A percentile compares a stretch with the other conserved stretches of the same genome.
Evolutionary conservation across 2,113 vertebrate genomes (phyloP).

Genomic region (Podarcis raffonei): DNA sequence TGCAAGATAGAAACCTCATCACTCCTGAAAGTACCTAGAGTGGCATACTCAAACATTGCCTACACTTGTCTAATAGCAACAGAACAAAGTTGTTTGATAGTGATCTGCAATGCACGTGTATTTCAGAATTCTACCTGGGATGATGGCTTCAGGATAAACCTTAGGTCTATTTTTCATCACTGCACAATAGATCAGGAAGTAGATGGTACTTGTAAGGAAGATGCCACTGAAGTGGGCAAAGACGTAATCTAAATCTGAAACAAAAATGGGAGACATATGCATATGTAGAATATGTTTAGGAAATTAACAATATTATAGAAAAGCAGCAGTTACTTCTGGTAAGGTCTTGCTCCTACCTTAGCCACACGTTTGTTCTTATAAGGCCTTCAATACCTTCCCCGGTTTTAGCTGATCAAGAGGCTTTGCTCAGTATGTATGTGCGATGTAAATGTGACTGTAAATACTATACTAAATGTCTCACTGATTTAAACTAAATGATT

Average conservation of each 20-base stretch:
- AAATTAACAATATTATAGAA: neutral
- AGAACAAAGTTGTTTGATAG: neutral
- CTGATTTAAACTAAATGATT: neutral
- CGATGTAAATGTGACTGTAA: accelerated
- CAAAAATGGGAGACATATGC: constrained; percentile 20
- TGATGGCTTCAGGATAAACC: constrained; percentile 82
- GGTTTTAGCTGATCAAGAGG: neutral
- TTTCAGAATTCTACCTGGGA: constrained; percentile 81
- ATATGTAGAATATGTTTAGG: constrained; percentile 2
- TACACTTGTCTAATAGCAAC: neutral
- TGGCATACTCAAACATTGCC: neutral
- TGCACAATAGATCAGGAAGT: constrained; percentile 87
- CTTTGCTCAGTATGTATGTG: neutral
- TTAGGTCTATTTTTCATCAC: constrained; percentile 83
- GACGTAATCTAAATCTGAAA: constrained; percentile 91
- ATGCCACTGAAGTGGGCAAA: constrained; percentile 87
- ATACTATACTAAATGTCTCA: neutral
- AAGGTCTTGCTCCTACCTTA: neutral
- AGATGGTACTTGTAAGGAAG: constrained; percentile 86
- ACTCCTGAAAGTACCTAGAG: neutral
- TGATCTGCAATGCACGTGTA: neutral
- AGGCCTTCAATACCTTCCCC: neutral
- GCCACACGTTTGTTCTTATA: neutral
- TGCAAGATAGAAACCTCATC: too few species aligned
- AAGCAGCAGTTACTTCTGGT: too few species aligned